Percentiles rank a stretch among this genome's conserved stretches.
These are phyloP conservation scores for Anguilla obscura DNA, from an alignment of 2,797 vertebrate genomes.

Conservation along the genomic window DNA sequence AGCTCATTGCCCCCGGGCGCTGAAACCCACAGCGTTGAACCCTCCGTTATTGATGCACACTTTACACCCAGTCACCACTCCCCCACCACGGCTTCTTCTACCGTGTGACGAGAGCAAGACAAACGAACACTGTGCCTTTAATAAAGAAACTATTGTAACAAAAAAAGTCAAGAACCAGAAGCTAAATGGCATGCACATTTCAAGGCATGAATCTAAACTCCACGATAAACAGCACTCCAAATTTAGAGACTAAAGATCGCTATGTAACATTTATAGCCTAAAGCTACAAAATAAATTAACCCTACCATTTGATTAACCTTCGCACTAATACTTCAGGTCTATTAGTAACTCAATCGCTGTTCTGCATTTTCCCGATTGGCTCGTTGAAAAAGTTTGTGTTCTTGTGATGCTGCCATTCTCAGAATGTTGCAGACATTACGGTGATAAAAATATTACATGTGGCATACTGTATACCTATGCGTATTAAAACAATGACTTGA, in stretches of 20 bases:
- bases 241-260: constrained; percentile 10
- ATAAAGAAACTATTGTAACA: constrained; percentile 64
- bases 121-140: constrained; percentile 59
- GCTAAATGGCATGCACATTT: constrained; percentile 35
- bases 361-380: neutral
- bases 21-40: constrained; percentile 37
- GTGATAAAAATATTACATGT: too few species aligned
- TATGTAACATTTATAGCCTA: neutral
- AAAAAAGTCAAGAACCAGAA: constrained; percentile 52
- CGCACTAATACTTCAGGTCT: neutral
- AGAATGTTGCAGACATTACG: neutral
- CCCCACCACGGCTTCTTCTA: constrained; percentile 41
- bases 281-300: neutral
- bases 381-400: neutral
- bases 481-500: neutral
- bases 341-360: neutral
- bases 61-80: constrained; percentile 62
- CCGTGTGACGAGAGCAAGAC: constrained; percentile 66
- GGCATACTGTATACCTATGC: too few species aligned
- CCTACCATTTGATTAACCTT: constrained; percentile 1
- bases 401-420: neutral
- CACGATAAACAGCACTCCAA: neutral
- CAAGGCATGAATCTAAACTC: constrained; percentile 32
- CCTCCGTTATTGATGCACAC: constrained; percentile 52
- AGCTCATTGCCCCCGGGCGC: constrained; percentile 57